Evolutionary conservation across 2,888 invertebrate species (phyloP), one percentile per base, ranked within the genome.

Genomic region (Torymus aiolomorphi): DNA sequence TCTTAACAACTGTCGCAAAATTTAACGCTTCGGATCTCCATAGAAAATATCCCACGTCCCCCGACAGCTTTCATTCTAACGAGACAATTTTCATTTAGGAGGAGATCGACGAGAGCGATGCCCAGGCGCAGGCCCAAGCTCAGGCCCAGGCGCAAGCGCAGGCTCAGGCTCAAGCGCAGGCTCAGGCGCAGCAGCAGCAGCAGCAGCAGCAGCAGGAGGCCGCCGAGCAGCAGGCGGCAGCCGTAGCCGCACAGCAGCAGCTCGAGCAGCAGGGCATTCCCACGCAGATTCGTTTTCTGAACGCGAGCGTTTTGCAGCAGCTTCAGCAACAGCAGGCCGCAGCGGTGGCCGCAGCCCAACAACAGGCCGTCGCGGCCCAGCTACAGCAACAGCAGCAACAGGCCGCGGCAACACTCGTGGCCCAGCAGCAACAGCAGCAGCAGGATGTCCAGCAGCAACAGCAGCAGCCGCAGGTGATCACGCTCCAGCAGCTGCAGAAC

Each of bases 401-500:
- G 81, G 86, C 86, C 62, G 90, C 78, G 90, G 0, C 77, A 88
- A 89, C 5, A 8, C 42, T 42, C 1, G 42, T 42, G 5, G 2
- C 84, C 89, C 86, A 86, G 71, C 85, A 86, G 54, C 86, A 85
- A 57, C 84, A 85, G 13, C 86, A 86, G 65, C 86, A 89, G 10
- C 89, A 90, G 13, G 89, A 90, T 56, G 86, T 86, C 13, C 89
- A 90, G 57, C 86, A 86, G 54, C 87, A 89, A 66, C 90, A 90
- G 42, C 89, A 88, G 70, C 88, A 90, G 61, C 90, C 89, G 3
- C 90, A 92, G 84, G 91, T 92, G 72, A 92, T 92, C 74, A 92
- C 92, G 3, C 83, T 92, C 72, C 91, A 91, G 66, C 92, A 92
- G 80, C 83, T 92, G 75, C 92, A 92, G 82, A 91, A 91, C 82